Evolutionary conservation across 2,113 vertebrate species (phyloP).

Genomic region (Podarcis raffonei): DNA sequence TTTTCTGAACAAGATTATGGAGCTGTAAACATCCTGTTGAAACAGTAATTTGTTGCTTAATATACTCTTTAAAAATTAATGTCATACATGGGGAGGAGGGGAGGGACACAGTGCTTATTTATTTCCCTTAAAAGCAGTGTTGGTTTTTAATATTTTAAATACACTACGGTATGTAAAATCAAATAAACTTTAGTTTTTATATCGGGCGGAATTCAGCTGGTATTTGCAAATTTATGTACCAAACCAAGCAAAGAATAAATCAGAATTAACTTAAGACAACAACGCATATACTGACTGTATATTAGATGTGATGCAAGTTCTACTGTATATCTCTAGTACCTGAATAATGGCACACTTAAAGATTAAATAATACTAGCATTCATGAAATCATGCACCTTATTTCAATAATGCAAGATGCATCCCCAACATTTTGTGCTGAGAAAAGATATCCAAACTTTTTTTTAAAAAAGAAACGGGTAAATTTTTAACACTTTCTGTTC

Average conservation of each 20-base stretch:
- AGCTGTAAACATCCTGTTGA: constrained; percentile 70
- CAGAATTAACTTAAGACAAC: not conserved
- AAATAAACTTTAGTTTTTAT: not conserved
- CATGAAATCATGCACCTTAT: not conserved
- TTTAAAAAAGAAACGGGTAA: not conserved
- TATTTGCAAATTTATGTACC: not conserved
- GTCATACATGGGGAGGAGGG: not conserved
- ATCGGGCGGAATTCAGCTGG: not conserved
- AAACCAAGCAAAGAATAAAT: not conserved
- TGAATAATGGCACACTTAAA: not conserved
- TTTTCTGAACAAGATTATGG: constrained; percentile 78
- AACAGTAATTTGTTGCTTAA: constrained; percentile 52
- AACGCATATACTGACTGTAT: not conserved
- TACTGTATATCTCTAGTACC: no score
- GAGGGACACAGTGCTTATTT: rapidly evolving
- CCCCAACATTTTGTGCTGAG: not conserved
- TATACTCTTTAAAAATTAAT: constrained; percentile 25
- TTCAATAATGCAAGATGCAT: not conserved
- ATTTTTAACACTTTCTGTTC: not conserved
- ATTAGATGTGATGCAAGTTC: not conserved
- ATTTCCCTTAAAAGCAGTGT: constrained; percentile 15
- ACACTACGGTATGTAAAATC: not conserved
- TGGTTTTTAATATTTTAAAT: not conserved
- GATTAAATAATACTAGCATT: not conserved
- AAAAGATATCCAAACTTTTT: not conserved